phyloP scores from a whole-genome alignment of 2,113 vertebrate genomes.

The Casuarius casuarius region DNA sequence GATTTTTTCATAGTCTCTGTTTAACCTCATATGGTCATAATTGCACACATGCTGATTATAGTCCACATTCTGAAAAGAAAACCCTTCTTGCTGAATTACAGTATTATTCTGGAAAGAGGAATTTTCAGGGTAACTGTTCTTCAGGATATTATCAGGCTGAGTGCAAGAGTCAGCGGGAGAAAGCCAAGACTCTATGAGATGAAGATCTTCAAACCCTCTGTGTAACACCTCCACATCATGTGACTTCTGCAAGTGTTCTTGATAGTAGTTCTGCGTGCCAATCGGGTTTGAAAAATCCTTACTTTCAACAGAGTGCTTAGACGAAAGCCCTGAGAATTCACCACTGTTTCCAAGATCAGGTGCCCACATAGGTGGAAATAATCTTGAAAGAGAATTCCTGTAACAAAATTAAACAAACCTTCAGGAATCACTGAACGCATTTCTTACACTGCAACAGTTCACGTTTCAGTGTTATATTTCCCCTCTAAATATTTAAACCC shows the following conservation, averaged over 20 bases:
- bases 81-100: not conserved
- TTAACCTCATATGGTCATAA: not conserved
- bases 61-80: not conserved
- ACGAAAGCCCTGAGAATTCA: slow-evolving; percentile 24
- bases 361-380: slow-evolving; percentile 71
- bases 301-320: not conserved
- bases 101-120: not conserved
- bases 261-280: not conserved
- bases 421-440: accelerated
- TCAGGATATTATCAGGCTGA: not conserved
- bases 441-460: not conserved
- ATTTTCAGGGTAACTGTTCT: not conserved
- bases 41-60: not conserved
- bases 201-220: slow-evolving; percentile 58
- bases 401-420: not conserved
- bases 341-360: not conserved
- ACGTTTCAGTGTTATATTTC: accelerated
- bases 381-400: slow-evolving; percentile 72
- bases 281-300: slow-evolving; percentile 6
- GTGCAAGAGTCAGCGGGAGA: not conserved
- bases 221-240: slow-evolving; percentile 43
- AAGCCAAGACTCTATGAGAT: slow-evolving; percentile 60
- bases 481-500: not conserved
- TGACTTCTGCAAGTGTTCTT: slow-evolving; percentile 20
- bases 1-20: not conserved